Evolutionary conservation across 2,113 vertebrate genomes (phyloP).

Genomic region (Nymphicus hollandicus): DNA sequence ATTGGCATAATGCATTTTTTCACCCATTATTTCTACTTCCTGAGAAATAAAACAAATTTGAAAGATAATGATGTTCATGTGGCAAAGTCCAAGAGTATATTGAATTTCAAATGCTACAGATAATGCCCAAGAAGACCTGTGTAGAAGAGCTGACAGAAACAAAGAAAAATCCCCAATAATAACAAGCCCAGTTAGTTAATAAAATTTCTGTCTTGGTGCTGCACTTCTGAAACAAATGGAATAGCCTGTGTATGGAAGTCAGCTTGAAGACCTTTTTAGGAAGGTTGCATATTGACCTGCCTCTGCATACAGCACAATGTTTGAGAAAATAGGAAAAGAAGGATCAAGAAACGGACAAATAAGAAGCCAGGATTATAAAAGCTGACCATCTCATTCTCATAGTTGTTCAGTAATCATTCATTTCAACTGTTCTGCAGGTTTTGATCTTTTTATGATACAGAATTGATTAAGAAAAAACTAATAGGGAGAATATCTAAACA

Average conservation of each 20-base stretch:
- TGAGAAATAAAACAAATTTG: conserved; percentile 21
- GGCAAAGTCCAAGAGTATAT: not conserved
- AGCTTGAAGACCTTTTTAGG: not conserved
- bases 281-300: not conserved
- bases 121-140: not conserved
- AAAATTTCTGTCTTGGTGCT: not conserved
- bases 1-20: not conserved
- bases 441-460: not conserved
- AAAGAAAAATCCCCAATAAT: not conserved
- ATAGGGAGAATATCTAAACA: not conserved
- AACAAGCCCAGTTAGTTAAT: not conserved
- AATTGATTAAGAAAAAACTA: not conserved
- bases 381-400: not conserved
- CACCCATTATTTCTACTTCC: not conserved
- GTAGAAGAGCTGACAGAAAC: not conserved
- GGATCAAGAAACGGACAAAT: not conserved
- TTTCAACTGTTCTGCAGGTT: not conserved
- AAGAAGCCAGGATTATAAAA: not conserved
- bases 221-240: not conserved
- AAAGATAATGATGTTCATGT: not conserved
- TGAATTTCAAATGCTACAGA: not conserved
- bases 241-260: not conserved
- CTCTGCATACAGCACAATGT: not conserved
- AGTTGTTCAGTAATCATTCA: not conserved
- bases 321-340: not conserved